Conservation (phyloP, 2,113 vertebrate genomes). For the Poeciliopsis retropinna region DNA sequence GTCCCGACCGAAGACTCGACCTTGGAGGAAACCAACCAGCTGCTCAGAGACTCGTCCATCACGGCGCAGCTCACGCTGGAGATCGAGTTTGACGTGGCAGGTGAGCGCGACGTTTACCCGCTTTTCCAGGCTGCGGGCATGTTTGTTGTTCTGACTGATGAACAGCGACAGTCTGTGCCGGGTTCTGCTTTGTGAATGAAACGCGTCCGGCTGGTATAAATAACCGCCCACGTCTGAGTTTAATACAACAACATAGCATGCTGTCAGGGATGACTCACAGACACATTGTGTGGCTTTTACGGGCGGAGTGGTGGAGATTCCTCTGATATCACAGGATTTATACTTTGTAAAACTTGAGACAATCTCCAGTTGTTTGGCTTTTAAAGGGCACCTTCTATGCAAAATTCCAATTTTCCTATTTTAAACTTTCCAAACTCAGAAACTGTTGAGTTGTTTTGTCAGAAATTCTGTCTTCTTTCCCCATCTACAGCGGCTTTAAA, state of each 20-base stretch:
- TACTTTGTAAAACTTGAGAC: too few relatives aligned
- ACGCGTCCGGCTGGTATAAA: conserved; percentile 16
- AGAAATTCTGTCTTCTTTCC: too few relatives aligned
- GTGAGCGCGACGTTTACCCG: conserved; percentile 66
- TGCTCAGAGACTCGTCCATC: conserved; percentile 94
- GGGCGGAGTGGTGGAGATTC: not conserved
- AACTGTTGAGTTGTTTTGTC: too few relatives aligned
- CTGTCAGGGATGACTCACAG: conserved; percentile 28
- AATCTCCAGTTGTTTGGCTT: too few relatives aligned
- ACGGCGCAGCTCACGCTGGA: conserved; percentile 95
- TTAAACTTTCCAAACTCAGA: too few relatives aligned
- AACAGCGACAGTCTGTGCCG: conserved; percentile 11
- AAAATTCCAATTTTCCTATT: too few relatives aligned
- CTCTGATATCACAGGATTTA: not conserved
- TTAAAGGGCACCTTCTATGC: too few relatives aligned
- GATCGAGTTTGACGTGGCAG: conserved; percentile 99
- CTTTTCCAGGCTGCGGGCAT: not conserved
- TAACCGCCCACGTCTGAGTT: conserved; percentile 20
- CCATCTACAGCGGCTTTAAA: too few relatives aligned
- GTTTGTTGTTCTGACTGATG: not conserved
- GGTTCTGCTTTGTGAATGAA: conserved; percentile 27
- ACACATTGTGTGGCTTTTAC: conserved; percentile 3
- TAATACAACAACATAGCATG: conserved; percentile 16
- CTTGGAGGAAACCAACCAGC: conserved; percentile 96
- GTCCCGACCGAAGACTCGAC: conserved; percentile 96